These are phyloP conservation scores for Myoxocephalus aenaeus DNA, from an alignment of 2,797 vertebrate species.

Conservation along the genomic window DNA sequence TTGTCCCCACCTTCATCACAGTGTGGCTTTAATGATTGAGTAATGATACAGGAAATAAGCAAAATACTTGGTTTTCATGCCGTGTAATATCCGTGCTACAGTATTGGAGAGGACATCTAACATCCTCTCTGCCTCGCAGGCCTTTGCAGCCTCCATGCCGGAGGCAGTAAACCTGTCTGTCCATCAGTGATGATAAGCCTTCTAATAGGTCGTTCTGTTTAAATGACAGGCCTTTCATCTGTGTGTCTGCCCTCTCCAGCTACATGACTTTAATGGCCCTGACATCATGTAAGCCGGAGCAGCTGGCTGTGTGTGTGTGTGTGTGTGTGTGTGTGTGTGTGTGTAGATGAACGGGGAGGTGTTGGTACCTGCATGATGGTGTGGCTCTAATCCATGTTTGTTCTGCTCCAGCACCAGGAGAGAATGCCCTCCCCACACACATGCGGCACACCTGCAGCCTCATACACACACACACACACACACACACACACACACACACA, in stretches of 20 bases:
- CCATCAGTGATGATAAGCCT: constrained; percentile 63
- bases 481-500: constrained; percentile 9
- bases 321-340: constrained; percentile 40
- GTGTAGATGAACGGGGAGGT: constrained; percentile 60
- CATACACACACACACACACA: constrained; percentile 12
- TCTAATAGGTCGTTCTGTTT: constrained; percentile 67
- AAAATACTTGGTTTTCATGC: not conserved
- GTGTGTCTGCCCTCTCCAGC: constrained; percentile 66
- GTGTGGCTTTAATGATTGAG: constrained; percentile 9
- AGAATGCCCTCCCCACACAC: constrained; percentile 71
- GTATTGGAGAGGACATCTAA: not conserved
- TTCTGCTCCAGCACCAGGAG: constrained; percentile 79
- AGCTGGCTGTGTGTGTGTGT: constrained; percentile 68
- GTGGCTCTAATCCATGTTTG: constrained; percentile 81
- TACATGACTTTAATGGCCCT: constrained; percentile 79
- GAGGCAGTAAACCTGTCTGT: constrained; percentile 64
- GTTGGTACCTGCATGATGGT: constrained; percentile 80
- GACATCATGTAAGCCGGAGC: constrained; percentile 79
- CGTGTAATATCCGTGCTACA: constrained; percentile 1
- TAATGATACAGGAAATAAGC: not conserved
- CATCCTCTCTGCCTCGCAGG: constrained; percentile 12
- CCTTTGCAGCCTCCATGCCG: constrained; percentile 45
- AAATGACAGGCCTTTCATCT: constrained; percentile 79
- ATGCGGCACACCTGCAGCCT: constrained; percentile 65
- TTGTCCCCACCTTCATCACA: not conserved